These are phyloP conservation scores for Emydocephalus ijimae DNA, from an alignment of 2,113 vertebrate species.

Conservation along the genomic window DNA sequence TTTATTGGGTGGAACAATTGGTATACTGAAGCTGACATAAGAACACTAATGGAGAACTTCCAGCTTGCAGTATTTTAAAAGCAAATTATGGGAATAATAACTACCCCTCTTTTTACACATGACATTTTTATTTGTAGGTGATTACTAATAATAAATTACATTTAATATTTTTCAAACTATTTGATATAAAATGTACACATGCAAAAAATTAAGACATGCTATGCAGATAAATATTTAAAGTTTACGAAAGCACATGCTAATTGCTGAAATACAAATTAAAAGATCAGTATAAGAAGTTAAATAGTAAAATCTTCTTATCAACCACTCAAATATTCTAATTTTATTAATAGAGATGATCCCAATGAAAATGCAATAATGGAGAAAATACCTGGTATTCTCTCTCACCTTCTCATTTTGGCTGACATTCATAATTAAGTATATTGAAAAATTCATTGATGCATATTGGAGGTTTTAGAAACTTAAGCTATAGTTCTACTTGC, in stretches of 20 bases:
- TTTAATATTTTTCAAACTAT: constrained; percentile 1
- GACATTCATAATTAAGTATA: neutral
- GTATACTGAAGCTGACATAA: neutral
- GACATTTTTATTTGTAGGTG: neutral
- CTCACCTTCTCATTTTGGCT: neutral
- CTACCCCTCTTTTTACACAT: neutral
- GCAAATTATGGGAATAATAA: neutral
- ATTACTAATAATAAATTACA: neutral
- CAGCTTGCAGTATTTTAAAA: constrained; percentile 18
- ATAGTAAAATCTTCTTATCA: neutral
- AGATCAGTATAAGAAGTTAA: neutral
- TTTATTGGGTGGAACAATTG: neutral
- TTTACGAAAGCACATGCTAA: neutral
- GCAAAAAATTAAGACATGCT: neutral
- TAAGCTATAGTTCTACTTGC: neutral
- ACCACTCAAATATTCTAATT: neutral
- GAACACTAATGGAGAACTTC: constrained; percentile 7
- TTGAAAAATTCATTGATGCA: neutral
- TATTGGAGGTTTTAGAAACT: neutral
- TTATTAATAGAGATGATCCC: neutral
- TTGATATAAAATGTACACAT: neutral
- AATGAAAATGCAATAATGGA: neutral
- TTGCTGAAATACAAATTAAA: neutral
- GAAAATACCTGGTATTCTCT: neutral
- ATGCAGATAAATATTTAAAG: neutral